Conservation (phyloP, 2,113 vertebrate species). For the Hystrix brachyura region DNA sequence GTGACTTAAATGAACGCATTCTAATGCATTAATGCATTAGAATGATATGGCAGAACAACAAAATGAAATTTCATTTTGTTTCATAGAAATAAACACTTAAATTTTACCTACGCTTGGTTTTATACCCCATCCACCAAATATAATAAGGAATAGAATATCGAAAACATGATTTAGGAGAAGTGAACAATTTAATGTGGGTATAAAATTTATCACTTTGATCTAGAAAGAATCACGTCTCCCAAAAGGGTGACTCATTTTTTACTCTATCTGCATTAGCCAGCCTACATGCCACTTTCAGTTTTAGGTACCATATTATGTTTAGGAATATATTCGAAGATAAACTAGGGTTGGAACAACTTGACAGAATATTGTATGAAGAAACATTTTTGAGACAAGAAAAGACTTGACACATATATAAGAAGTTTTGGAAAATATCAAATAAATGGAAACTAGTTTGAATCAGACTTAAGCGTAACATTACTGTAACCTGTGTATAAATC, state of each 20-base stretch:
- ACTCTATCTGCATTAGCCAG: not conserved
- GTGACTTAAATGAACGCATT: conserved; percentile 35
- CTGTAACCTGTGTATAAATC: not conserved
- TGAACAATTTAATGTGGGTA: not conserved
- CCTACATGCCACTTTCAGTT: conserved; percentile 27
- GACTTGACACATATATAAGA: not conserved
- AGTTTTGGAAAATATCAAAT: not conserved
- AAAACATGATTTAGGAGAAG: not conserved
- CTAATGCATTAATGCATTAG: not conserved
- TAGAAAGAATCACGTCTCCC: not conserved
- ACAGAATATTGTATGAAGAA: not conserved
- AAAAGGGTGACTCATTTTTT: conserved; percentile 37
- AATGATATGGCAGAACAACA: not conserved
- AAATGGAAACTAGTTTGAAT: not conserved
- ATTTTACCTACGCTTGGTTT: not conserved
- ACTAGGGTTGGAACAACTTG: not conserved
- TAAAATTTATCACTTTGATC: not conserved
- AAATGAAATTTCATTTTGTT: not conserved
- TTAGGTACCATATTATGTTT: not conserved
- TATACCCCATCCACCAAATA: not conserved
- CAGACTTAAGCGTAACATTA: not conserved
- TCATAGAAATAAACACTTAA: not conserved
- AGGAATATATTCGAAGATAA: conserved; percentile 22
- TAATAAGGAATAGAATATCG: not conserved
- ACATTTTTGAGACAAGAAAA: not conserved